phyloP scores from a whole-genome alignment of 2,113 vertebrate species.

The Cathartes aura region DNA sequence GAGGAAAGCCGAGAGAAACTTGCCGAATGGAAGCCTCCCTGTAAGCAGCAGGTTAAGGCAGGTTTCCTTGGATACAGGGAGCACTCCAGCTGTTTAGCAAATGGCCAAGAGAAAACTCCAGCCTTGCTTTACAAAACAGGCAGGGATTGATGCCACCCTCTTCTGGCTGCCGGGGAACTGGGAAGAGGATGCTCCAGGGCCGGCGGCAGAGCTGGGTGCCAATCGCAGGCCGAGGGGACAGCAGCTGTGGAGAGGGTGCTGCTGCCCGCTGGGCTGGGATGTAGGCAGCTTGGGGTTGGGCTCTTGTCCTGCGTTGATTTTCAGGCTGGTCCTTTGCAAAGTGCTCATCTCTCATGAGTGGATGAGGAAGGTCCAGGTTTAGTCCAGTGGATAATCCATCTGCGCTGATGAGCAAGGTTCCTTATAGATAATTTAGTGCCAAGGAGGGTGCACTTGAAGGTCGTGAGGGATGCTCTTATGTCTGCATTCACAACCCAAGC shows the following conservation, averaged over 20 bases:
- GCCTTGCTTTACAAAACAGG: slow-evolving; percentile 21
- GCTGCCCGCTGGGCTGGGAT: background rate
- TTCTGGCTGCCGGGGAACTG: background rate
- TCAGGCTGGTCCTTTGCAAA: background rate
- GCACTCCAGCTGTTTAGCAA: slow-evolving; percentile 64
- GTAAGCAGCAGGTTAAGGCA: slow-evolving; percentile 48
- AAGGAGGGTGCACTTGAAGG: background rate
- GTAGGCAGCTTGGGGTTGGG: background rate
- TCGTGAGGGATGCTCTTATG: background rate
- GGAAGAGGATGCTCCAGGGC: background rate
- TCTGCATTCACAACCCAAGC: background rate
- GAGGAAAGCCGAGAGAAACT: background rate
- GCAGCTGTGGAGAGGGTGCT: background rate
- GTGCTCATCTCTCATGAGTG: background rate
- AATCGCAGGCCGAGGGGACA: background rate
- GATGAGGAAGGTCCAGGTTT: background rate
- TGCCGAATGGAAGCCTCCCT: background rate
- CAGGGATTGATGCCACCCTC: background rate
- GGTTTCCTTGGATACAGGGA: slow-evolving; percentile 69
- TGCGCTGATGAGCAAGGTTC: background rate
- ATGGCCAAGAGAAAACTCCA: slow-evolving; percentile 44
- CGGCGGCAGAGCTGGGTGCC: background rate
- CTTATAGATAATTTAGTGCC: background rate
- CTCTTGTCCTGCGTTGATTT: background rate
- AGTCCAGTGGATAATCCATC: background rate